Evolutionary conservation across 2,888 invertebrate species (phyloP).

Genomic region (Phyllotreta striolata): DNA sequence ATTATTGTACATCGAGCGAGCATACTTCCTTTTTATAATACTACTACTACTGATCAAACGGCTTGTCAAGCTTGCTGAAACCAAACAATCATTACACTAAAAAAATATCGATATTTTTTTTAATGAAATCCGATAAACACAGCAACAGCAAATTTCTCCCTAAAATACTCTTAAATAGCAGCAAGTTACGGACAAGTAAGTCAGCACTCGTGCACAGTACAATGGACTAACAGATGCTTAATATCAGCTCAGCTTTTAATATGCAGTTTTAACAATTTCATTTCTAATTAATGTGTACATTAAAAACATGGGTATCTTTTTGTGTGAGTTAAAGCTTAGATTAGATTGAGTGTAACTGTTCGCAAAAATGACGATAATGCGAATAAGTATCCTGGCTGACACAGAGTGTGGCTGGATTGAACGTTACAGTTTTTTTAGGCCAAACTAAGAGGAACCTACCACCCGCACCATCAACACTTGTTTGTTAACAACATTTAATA

Average conservation of each 20-base stretch:
- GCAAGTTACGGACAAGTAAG: constrained; percentile 56
- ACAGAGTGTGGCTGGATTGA: constrained; percentile 42
- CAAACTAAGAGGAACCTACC: constrained; percentile 47
- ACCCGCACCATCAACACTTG: constrained; percentile 50
- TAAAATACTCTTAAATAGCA: constrained; percentile 36
- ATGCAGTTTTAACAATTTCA: constrained; percentile 60
- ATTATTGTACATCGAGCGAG: too few species aligned
- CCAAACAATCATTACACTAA: constrained; percentile 20
- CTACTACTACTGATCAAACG: neutral
- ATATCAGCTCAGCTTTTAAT: constrained; percentile 64
- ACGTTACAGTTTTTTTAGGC: constrained; percentile 48
- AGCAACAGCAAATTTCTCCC: constrained; percentile 33
- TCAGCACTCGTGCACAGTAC: constrained; percentile 63
- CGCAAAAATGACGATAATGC: constrained; percentile 38
- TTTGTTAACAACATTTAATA: constrained; percentile 50
- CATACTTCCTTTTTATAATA: too few species aligned
- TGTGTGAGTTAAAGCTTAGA: constrained; percentile 60
- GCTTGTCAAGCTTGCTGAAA: constrained; percentile 28
- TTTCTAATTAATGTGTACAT: constrained; percentile 59
- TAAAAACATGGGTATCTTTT: constrained; percentile 54
- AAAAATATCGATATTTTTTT: constrained; percentile 22
- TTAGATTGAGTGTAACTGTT: constrained; percentile 47
- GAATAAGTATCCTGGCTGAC: constrained; percentile 37
- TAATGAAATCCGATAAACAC: constrained; percentile 25
- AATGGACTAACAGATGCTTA: constrained; percentile 63